phyloP scores from a whole-genome alignment of 2,888 invertebrate species.

The Melieria picta region DNA sequence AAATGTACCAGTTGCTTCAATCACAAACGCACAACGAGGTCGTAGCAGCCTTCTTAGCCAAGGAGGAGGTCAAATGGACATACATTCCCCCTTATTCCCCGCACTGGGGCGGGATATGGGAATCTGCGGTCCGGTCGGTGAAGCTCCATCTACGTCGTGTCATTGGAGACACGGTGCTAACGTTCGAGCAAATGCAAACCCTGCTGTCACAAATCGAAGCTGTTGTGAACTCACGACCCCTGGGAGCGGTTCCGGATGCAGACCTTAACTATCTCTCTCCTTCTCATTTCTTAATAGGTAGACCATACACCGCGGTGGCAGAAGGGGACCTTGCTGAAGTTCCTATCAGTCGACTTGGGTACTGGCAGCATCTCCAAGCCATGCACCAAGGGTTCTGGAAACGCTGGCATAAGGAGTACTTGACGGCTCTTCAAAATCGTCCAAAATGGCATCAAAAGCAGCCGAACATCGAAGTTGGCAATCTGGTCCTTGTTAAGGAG shows the following conservation, averaged over 20 bases:
- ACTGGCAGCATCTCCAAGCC: background rate
- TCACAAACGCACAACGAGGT: conserved; percentile 29
- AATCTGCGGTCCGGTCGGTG: conserved; percentile 17
- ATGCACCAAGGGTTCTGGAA: no score
- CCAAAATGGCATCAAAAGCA: no score
- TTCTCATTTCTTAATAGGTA: conserved; percentile 38
- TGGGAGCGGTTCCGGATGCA: background rate
- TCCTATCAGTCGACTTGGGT: conserved; percentile 13
- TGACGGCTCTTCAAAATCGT: no score
- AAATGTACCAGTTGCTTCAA: conserved; percentile 34
- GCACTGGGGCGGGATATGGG: conserved; percentile 33
- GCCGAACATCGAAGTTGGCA: no score
- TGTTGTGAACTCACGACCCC: conserved; percentile 11
- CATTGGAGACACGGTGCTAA: background rate
- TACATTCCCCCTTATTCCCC: conserved; percentile 36
- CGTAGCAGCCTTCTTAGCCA: conserved; percentile 27
- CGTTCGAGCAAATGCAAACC: conserved; percentile 22
- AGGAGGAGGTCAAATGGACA: conserved; percentile 38
- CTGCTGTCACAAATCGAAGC: conserved; percentile 17
- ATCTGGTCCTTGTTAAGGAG: no score
- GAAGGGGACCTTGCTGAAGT: conserved; percentile 30
- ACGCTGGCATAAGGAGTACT: no score
- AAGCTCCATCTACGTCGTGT: conserved; percentile 24
- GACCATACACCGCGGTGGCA: conserved; percentile 33
- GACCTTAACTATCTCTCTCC: conserved; percentile 5